A percentile compares a stretch with the other conserved stretches of the same genome.
These are phyloP conservation scores for Ephialtes manifestator DNA, from an alignment of 2,888 invertebrate species.

Conservation along the genomic window DNA sequence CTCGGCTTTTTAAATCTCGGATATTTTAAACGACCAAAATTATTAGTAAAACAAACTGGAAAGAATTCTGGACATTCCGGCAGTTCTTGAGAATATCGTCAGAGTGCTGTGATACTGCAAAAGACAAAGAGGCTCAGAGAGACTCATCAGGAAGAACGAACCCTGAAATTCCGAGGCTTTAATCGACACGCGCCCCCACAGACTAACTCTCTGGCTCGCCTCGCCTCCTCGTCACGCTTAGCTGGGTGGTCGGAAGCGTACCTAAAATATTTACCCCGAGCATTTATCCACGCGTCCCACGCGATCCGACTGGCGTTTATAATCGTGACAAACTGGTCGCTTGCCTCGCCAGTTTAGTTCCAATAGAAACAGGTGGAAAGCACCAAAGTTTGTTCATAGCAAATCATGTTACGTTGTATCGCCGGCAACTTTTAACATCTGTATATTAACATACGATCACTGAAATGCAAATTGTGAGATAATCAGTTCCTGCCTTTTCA, in stretches of 20 bases:
- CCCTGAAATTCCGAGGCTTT: slow-evolving; percentile 44
- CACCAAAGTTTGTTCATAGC: neutral
- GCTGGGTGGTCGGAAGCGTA: slow-evolving; percentile 61
- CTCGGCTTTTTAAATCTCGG: neutral
- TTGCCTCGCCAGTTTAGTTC: slow-evolving; percentile 23
- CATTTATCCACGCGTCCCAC: slow-evolving; percentile 63
- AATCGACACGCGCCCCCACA: slow-evolving; percentile 50
- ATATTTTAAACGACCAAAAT: slow-evolving; percentile 7
- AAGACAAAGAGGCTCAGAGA: slow-evolving; percentile 8
- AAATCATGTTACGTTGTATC: slow-evolving; percentile 20
- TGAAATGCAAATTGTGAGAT: neutral
- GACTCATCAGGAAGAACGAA: slow-evolving; percentile 40
- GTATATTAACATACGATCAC: neutral
- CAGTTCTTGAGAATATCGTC: neutral
- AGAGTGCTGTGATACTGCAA: neutral
- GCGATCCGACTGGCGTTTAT: slow-evolving; percentile 37
- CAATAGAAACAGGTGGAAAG: slow-evolving; percentile 29
- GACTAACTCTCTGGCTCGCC: neutral
- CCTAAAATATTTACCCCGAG: slow-evolving; percentile 67
- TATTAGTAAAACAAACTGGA: neutral
- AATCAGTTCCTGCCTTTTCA: neutral
- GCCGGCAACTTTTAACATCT: neutral
- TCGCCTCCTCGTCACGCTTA: slow-evolving; percentile 62
- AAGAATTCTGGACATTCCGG: slow-evolving; percentile 27
- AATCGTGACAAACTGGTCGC: slow-evolving; percentile 56